phyloP scores from a whole-genome alignment of 1,140 invertebrate genomes.

The Nephotettix cincticeps region DNA sequence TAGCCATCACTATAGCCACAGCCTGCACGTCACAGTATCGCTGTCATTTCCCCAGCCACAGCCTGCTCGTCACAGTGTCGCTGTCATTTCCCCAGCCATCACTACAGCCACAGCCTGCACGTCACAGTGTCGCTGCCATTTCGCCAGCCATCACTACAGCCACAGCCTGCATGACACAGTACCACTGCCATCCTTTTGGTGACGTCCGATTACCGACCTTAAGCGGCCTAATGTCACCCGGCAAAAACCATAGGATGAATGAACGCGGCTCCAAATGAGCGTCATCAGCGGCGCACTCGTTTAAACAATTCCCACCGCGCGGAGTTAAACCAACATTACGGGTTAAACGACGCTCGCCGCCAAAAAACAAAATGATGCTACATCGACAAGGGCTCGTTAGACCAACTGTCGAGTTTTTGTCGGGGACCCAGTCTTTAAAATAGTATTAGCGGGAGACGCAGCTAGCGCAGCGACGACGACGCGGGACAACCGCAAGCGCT shows the following conservation, averaged over 20 bases:
- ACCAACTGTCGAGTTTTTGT: conserved; percentile 18
- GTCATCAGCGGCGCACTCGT: conserved; percentile 16
- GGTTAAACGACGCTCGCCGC: conserved; percentile 13
- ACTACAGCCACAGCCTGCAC: too few relatives aligned
- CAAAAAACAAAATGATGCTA: conserved; percentile 8
- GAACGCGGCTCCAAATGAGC: not conserved
- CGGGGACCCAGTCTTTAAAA: conserved; percentile 5
- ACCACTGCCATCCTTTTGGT: not conserved
- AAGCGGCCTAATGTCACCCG: not conserved
- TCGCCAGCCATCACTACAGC: too few relatives aligned
- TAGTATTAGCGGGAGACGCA: not conserved
- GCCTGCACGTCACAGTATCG: too few relatives aligned
- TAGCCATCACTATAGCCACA: too few relatives aligned
- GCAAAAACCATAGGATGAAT: not conserved
- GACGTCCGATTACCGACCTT: conserved; percentile 11
- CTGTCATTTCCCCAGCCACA: too few relatives aligned
- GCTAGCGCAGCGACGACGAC: too few relatives aligned
- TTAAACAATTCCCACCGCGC: conserved; percentile 5
- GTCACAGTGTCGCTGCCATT: too few relatives aligned
- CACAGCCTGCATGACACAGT: too few relatives aligned
- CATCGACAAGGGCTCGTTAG: conserved; percentile 17
- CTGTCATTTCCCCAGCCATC: too few relatives aligned
- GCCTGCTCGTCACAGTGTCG: too few relatives aligned
- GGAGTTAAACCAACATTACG: conserved; percentile 15
- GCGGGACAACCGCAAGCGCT: too few relatives aligned